A percentile compares a stretch with the other conserved stretches of the same genome.
These are phyloP conservation scores for Beroe ovata DNA, from an alignment of 37 sponge, comb jelly and placozoan genomes.

Conservation along the genomic window DNA sequence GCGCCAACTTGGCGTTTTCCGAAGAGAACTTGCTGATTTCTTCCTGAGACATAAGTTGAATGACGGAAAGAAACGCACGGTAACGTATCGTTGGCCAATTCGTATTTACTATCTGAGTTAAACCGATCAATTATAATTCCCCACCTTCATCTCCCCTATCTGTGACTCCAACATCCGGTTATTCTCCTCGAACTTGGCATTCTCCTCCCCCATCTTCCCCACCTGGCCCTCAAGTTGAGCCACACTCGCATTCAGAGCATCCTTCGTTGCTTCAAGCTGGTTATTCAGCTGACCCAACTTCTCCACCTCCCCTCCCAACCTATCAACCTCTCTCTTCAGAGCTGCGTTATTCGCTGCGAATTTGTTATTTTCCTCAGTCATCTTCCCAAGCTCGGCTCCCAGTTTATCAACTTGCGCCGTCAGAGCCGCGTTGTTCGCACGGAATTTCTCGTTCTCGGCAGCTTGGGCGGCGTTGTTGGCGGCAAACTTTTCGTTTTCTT, in stretches of 20 bases:
- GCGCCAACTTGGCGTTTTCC: constrained; percentile 1
- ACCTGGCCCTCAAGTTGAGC: constrained; percentile 58
- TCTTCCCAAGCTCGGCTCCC: constrained; percentile 29
- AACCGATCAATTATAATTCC: neutral
- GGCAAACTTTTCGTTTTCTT: constrained; percentile 41
- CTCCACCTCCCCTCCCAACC: neutral
- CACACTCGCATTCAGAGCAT: constrained; percentile 34
- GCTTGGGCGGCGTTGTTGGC: constrained; percentile 22
- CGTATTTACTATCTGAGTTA: too few species aligned
- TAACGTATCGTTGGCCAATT: too few species aligned
- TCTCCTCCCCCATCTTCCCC: constrained; percentile 49
- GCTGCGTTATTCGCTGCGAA: constrained; percentile 50
- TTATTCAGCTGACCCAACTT: constrained; percentile 59
- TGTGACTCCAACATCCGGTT: constrained; percentile 29
- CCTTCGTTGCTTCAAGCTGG: constrained; percentile 42
- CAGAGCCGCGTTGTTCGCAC: constrained; percentile 27
- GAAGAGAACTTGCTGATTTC: constrained; percentile 27
- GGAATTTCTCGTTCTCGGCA: constrained; percentile 49
- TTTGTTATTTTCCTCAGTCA: constrained; percentile 41
- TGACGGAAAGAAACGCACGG: too few species aligned
- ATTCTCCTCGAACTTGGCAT: constrained; percentile 65
- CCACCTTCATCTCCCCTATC: constrained; percentile 41
- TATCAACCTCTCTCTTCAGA: neutral
- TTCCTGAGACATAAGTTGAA: too few species aligned
- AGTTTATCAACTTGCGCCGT: constrained; percentile 23